phyloP scores from a whole-genome alignment of 64 coral and sea anemone species.

The Pocillopora verrucosa region DNA sequence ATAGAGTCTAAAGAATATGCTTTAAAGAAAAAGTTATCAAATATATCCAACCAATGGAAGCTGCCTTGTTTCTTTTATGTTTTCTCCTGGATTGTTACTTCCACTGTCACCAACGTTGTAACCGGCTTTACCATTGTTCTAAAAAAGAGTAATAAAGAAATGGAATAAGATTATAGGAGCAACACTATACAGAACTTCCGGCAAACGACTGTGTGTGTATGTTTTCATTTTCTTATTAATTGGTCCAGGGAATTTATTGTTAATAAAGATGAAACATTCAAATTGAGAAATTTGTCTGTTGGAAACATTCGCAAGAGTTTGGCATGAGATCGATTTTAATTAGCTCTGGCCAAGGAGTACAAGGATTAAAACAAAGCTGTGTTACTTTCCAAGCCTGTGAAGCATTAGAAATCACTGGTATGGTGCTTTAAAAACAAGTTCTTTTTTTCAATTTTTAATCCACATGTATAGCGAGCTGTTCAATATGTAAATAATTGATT shows the following conservation, averaged over 20 bases:
- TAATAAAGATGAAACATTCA: too few species aligned
- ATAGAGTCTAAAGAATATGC: background rate
- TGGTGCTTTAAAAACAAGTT: too few species aligned
- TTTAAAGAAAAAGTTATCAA: background rate
- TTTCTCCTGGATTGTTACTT: constrained; percentile 26
- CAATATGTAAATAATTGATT: background rate
- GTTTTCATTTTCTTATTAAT: background rate
- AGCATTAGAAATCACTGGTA: too few species aligned
- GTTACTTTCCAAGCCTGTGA: too few species aligned
- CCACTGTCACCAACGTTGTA: constrained; percentile 34
- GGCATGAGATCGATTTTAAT: too few species aligned
- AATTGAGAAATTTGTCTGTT: too few species aligned
- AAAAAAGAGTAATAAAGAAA: background rate
- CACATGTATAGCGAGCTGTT: background rate
- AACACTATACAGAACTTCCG: background rate
- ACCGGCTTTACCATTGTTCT: constrained; percentile 41
- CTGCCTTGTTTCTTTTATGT: constrained; percentile 14
- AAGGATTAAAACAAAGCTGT: too few species aligned
- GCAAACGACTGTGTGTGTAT: background rate
- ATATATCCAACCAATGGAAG: constrained; percentile 5
- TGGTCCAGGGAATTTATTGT: background rate
- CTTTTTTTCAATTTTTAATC: too few species aligned
- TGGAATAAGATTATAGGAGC: background rate
- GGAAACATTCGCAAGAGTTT: too few species aligned
- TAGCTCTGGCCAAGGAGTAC: too few species aligned